Conservation (phyloP, 2,888 invertebrate genomes). For the Julus scandinavius region DNA sequence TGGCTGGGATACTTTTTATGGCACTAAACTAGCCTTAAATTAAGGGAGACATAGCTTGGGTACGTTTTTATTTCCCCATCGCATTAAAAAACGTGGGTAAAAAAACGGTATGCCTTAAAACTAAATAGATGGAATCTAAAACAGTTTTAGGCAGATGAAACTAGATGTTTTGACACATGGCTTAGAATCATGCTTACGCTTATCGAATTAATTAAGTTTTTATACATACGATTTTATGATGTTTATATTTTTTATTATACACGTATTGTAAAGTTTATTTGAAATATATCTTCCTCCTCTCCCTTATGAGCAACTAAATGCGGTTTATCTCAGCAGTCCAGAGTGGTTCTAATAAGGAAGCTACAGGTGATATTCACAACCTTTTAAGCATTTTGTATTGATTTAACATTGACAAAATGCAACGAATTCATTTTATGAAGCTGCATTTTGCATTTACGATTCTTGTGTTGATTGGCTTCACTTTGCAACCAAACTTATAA, state of each 20-base stretch:
- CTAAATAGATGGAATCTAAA: not conserved
- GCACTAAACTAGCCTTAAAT: not conserved
- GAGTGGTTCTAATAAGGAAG: slow-evolving; percentile 20
- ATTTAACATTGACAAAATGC: not conserved
- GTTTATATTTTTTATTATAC: not conserved
- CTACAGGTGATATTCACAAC: not conserved
- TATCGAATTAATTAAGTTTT: not conserved
- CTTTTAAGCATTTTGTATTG: not conserved
- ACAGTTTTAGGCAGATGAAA: slow-evolving; percentile 14
- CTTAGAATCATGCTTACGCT: not conserved
- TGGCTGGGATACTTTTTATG: not conserved
- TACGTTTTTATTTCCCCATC: not conserved
- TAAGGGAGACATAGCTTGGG: not conserved
- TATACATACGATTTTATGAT: not conserved
- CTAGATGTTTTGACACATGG: not conserved
- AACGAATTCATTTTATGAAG: not conserved
- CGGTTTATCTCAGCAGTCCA: not conserved
- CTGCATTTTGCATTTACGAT: not conserved
- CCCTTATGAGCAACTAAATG: not conserved
- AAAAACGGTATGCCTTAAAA: not conserved
- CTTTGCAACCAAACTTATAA: not conserved
- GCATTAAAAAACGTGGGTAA: not conserved
- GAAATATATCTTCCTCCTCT: not conserved
- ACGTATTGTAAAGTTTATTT: not conserved
- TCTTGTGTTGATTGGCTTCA: not conserved